Conservation (phyloP, 2,113 vertebrate genomes). For the Triplophysa tibetana region DNA sequence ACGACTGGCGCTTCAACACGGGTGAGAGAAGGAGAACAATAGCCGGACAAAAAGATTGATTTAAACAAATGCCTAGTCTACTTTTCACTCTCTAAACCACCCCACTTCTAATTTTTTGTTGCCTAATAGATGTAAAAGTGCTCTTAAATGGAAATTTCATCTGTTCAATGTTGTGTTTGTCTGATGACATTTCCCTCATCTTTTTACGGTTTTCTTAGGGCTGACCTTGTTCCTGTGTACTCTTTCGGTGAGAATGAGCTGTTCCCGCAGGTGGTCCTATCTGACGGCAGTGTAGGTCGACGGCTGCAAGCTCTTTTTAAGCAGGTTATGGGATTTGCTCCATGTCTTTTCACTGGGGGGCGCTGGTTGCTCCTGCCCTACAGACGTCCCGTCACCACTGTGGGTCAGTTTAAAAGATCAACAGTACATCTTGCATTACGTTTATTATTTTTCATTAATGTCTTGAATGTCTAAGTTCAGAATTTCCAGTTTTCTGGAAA, state of each 20-base stretch:
- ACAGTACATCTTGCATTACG: neutral
- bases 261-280: conserved; percentile 71
- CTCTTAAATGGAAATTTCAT: no score
- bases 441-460: neutral
- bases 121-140: no score
- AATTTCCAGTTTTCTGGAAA: neutral
- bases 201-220: conserved; percentile 61
- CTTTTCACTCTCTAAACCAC: neutral
- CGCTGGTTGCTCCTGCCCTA: conserved; percentile 72
- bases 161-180: neutral
- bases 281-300: conserved; percentile 63
- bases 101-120: no score
- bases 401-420: conserved; percentile 71
- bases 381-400: conserved; percentile 73
- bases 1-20: conserved; percentile 73
- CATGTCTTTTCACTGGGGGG: conserved; percentile 77
- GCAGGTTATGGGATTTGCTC: conserved; percentile 71
- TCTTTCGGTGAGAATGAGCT: conserved; percentile 83
- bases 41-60: neutral
- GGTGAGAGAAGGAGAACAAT: conserved; percentile 66
- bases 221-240: conserved; percentile 80
- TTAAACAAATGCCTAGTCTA: neutral
- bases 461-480: neutral
- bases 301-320: conserved; percentile 74
- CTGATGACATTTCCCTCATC: neutral